Conservation (phyloP, 1,140 invertebrate species). For the Formica selysi region DNA sequence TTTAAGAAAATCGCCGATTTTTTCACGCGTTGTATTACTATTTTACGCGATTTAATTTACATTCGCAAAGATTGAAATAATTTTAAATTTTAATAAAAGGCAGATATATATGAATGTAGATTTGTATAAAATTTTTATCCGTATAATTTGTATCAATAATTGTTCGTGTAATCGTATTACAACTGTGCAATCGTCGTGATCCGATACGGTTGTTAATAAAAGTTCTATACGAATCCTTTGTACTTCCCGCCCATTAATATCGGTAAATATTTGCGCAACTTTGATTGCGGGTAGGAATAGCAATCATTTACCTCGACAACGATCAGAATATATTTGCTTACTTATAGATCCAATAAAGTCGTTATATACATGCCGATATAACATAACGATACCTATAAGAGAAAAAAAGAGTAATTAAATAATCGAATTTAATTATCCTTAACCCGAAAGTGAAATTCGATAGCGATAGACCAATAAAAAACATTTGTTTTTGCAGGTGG, state of each 20-base stretch:
- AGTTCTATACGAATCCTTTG: neutral
- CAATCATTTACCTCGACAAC: slow-evolving; percentile 32
- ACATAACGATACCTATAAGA: neutral
- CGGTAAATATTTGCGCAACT: slow-evolving; percentile 45
- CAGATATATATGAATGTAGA: neutral
- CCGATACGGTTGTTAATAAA: neutral
- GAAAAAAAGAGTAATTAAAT: neutral
- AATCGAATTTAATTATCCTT: neutral
- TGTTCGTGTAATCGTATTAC: slow-evolving; percentile 11
- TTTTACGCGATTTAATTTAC: too few species aligned
- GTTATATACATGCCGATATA: neutral
- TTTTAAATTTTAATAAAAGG: neutral
- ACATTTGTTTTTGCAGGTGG: too few species aligned
- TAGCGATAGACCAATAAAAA: neutral
- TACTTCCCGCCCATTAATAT: slow-evolving; percentile 29
- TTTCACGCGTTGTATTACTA: neutral
- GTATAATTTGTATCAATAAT: neutral
- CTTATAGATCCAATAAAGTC: slow-evolving; percentile 24
- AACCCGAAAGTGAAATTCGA: neutral
- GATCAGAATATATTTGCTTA: slow-evolving; percentile 35
- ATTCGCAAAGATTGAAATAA: neutral
- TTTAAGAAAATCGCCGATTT: neutral
- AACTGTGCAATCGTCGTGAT: neutral
- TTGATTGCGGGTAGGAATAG: slow-evolving; percentile 27
- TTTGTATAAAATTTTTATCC: neutral